Evolutionary conservation across 2,888 invertebrate species (phyloP).

Genomic region (Epinotia nisella): DNA sequence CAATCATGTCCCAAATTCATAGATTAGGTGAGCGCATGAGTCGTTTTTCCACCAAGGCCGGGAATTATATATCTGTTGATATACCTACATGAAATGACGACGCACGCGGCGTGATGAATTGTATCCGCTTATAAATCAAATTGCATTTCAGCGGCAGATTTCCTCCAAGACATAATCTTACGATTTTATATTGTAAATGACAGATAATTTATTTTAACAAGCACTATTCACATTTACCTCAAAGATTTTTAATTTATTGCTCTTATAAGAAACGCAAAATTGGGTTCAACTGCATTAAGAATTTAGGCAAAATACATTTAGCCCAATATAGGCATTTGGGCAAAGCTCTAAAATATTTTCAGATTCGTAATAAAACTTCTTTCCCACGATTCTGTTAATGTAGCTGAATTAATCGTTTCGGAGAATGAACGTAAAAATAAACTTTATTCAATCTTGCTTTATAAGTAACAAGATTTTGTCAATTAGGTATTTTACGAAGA

Average conservation of each 20-base stretch:
- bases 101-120: conserved; percentile 13
- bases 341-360: conserved; percentile 9
- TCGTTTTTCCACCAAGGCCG: neutral
- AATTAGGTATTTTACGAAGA: conserved; percentile 33
- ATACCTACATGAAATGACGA: conserved; percentile 7
- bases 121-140: conserved; percentile 19
- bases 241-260: neutral
- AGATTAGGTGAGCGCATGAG: neutral
- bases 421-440: conserved; percentile 35
- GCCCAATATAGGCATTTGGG: neutral
- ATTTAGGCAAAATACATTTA: neutral
- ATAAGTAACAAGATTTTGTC: conserved; percentile 31
- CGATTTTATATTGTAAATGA: conserved; percentile 2
- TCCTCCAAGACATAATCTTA: neutral
- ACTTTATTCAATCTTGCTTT: conserved; percentile 33
- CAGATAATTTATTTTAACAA: neutral
- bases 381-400: conserved; percentile 41
- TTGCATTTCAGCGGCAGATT: conserved; percentile 20
- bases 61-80: conserved; percentile 22
- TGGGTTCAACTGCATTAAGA: neutral
- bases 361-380: neutral
- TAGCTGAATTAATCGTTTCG: conserved; percentile 35
- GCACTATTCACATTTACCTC: neutral
- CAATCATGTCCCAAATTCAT: conserved; percentile 5
- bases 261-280: conserved; percentile 1